Conservation (phyloP, 2,797 vertebrate genomes). For the Thamnophis elegans region DNA sequence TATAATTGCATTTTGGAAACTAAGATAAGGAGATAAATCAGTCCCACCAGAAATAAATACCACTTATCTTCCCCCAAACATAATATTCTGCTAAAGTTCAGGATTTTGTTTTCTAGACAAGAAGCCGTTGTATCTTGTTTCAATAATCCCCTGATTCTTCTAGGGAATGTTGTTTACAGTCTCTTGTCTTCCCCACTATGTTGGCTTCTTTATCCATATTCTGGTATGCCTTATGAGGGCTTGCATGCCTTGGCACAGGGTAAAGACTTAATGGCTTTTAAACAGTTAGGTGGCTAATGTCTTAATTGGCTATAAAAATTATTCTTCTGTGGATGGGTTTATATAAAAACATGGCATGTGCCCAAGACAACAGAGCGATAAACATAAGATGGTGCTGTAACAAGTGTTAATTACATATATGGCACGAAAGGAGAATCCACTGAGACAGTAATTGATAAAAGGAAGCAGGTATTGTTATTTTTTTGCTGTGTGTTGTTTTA, state of each 20-base stretch:
- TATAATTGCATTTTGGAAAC: background rate
- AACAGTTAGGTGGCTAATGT: conserved; percentile 23
- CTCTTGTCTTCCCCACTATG: background rate
- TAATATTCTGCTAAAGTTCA: background rate
- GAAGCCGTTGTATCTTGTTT: background rate
- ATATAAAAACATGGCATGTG: background rate
- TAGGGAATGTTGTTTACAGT: background rate
- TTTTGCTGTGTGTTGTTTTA: background rate
- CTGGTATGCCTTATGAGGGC: background rate
- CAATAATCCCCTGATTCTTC: background rate
- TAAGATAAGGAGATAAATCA: background rate
- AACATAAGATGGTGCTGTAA: background rate
- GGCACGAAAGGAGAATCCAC: background rate
- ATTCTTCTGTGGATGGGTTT: background rate
- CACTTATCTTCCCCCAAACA: background rate
- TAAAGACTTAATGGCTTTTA: conserved; percentile 15
- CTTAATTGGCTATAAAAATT: conserved; percentile 34
- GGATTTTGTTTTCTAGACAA: background rate
- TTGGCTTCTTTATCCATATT: background rate
- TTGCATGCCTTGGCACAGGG: background rate
- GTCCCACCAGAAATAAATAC: background rate
- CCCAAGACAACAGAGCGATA: background rate
- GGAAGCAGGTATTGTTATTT: background rate
- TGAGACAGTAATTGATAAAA: background rate
- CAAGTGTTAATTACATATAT: background rate